These are phyloP conservation scores for Crocodylus rhombifer DNA, from an alignment of 2,797 vertebrate species.

Conservation along the genomic window DNA sequence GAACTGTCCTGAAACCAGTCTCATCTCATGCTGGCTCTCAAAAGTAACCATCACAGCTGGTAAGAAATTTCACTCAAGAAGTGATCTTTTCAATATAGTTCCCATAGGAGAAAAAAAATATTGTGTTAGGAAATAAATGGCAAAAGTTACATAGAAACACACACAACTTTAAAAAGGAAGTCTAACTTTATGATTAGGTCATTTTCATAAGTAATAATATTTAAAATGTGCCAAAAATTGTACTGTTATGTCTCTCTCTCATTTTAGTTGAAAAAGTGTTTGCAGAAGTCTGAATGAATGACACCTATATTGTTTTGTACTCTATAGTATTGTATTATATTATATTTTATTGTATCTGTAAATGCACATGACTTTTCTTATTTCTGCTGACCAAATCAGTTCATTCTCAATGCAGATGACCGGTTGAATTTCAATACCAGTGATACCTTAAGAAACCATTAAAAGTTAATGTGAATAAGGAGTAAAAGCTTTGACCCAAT, in stretches of 20 bases:
- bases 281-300: not conserved
- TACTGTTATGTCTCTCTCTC: not conserved
- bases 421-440: not conserved
- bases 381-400: not conserved
- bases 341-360: not conserved
- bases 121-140: accelerated
- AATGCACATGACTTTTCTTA: not conserved
- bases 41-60: not conserved
- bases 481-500: not conserved
- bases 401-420: not conserved
- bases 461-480: not conserved
- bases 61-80: accelerated
- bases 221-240: not conserved
- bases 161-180: not conserved
- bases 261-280: not conserved
- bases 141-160: not conserved
- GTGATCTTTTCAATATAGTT: not conserved
- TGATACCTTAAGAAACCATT: not conserved
- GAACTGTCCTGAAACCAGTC: accelerated
- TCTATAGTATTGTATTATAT: not conserved
- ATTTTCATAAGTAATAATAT: not conserved
- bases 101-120: not conserved
- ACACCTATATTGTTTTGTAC: not conserved
- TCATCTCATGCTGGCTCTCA: not conserved
- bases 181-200: conserved; percentile 1